A percentile compares a stretch with the other conserved stretches of the same genome.
Conservation (phyloP, 1,140 invertebrate genomes). For the Antheraea mylitta region DNA sequence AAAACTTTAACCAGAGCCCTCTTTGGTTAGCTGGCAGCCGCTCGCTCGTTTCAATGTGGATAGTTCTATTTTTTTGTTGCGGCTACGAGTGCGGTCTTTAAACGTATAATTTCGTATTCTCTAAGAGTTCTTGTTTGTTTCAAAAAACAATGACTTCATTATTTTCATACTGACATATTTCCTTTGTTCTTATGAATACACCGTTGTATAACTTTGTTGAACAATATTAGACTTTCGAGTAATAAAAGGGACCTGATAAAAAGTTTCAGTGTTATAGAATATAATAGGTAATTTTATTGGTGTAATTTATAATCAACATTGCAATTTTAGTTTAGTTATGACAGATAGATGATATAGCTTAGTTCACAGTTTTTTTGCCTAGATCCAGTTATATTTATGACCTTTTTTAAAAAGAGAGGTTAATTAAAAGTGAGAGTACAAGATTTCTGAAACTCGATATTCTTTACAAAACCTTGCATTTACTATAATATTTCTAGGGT, state of each 20-base stretch:
- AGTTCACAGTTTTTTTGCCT: too few species aligned
- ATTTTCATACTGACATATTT: slow-evolving; percentile 6
- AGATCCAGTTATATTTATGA: too few species aligned
- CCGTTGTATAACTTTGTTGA: not conserved
- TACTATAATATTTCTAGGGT: too few species aligned
- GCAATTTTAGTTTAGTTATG: too few species aligned
- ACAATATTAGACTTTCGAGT: not conserved
- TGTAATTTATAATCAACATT: not conserved
- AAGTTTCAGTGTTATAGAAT: not conserved
- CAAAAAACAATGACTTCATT: slow-evolving; percentile 14
- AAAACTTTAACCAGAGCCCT: not conserved
- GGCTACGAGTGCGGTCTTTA: slow-evolving; percentile 17
- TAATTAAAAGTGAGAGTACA: too few species aligned
- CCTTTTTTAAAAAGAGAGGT: too few species aligned
- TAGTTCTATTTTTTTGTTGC: slow-evolving; percentile 14
- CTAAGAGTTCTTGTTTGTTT: not conserved
- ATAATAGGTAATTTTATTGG: not conserved
- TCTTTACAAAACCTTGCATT: too few species aligned
- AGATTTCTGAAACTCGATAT: too few species aligned
- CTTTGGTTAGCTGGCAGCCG: slow-evolving; percentile 11
- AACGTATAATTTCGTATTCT: slow-evolving; percentile 21
- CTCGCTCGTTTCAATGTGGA: slow-evolving; percentile 17
- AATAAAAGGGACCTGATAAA: not conserved
- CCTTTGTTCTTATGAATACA: not conserved
- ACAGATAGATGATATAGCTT: too few species aligned